Evolutionary conservation across 64 coral and sea anemone genomes (phyloP).

Genomic region (Pocillopora damicornis): DNA sequence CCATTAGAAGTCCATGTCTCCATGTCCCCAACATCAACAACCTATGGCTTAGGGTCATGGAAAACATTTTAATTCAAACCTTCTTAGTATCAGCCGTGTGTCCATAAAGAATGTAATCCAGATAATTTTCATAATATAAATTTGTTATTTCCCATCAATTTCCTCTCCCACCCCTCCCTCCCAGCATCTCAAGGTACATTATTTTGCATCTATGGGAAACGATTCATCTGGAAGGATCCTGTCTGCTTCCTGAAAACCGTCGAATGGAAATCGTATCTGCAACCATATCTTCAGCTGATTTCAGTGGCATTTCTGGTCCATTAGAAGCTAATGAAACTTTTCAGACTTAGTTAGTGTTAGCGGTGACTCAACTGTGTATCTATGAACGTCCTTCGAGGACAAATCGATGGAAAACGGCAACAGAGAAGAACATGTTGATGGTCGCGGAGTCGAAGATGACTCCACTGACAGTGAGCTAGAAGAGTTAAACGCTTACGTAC

Average conservation of each 20-base stretch:
- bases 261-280: background rate
- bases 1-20: too few species aligned
- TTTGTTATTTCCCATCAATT: background rate
- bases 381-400: conserved; percentile 6
- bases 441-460: conserved; percentile 52
- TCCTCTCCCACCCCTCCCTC: background rate
- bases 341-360: background rate
- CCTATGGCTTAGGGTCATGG: too few species aligned
- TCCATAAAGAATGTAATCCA: background rate
- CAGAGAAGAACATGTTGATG: conserved; percentile 67
- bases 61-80: background rate
- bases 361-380: background rate
- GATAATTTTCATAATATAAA: background rate
- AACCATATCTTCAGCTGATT: background rate
- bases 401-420: conserved; percentile 44
- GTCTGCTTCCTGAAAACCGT: background rate
- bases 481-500: conserved; percentile 63
- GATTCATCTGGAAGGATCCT: background rate
- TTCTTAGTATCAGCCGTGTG: background rate
- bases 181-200: background rate
- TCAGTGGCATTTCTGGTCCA: background rate
- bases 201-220: background rate
- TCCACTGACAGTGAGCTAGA: conserved; percentile 88
- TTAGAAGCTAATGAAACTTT: background rate
- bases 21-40: too few species aligned